These are phyloP conservation scores for Hypotaenidia philippensis DNA, from an alignment of 2,797 vertebrate genomes.

Conservation along the genomic window DNA sequence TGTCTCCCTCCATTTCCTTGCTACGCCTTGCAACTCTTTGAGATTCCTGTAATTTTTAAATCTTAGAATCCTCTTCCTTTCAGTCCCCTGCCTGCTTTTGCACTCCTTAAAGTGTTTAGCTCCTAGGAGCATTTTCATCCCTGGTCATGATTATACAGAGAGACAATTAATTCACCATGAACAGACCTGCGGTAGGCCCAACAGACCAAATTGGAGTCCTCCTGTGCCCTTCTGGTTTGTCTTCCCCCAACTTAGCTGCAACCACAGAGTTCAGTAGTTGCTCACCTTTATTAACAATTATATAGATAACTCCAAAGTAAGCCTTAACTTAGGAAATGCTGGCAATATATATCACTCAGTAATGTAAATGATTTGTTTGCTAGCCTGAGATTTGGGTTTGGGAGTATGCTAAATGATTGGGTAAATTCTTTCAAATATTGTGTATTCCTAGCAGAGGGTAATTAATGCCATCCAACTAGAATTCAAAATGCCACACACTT, in stretches of 20 bases:
- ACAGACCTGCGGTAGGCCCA: background rate
- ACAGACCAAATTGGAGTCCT: background rate
- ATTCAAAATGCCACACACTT: slow-evolving; percentile 23
- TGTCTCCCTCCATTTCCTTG: background rate
- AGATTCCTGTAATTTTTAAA: background rate
- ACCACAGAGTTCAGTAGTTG: background rate
- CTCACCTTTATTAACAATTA: background rate
- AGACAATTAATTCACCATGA: background rate
- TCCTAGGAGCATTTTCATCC: background rate
- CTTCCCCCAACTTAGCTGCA: background rate
- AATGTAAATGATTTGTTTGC: background rate
- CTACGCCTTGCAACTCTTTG: background rate
- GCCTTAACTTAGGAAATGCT: background rate
- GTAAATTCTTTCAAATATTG: background rate
- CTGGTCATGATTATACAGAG: background rate
- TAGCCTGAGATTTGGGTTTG: background rate
- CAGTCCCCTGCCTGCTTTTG: background rate
- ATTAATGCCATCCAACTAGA: slow-evolving; percentile 43
- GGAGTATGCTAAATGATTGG: background rate
- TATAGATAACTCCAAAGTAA: background rate
- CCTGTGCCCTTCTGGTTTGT: background rate
- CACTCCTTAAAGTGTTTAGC: background rate
- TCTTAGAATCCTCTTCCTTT: background rate
- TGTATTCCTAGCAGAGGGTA: background rate
- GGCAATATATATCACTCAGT: background rate